Evolutionary conservation across 92 coral and sea anemone genomes (phyloP).

Genomic region (Porites rus): DNA sequence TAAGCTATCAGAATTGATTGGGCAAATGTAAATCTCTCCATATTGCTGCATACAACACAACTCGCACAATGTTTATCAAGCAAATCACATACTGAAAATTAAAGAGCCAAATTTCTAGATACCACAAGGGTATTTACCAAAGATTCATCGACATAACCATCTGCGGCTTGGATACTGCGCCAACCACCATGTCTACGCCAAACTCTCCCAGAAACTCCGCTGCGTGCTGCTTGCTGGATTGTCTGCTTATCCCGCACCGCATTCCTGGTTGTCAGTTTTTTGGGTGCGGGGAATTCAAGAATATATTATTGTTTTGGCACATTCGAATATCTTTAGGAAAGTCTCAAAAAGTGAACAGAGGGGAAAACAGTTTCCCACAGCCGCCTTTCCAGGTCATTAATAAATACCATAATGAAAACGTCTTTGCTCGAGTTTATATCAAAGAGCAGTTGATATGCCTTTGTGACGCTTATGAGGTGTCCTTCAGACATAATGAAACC

Average conservation of each 20-base stretch:
- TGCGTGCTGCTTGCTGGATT: no score
- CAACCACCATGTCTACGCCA: constrained; percentile 59
- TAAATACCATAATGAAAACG: background rate
- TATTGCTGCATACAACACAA: no score
- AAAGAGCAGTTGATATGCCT: background rate
- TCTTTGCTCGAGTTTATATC: background rate
- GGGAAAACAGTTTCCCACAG: constrained; percentile 11
- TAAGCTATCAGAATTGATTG: no score
- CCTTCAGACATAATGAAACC: background rate
- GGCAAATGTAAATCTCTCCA: no score
- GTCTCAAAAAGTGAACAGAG: background rate
- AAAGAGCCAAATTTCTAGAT: no score
- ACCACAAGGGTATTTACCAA: background rate
- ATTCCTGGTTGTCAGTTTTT: constrained; percentile 37
- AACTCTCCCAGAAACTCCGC: no score
- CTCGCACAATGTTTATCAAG: no score
- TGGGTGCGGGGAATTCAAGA: constrained; percentile 45
- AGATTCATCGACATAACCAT: constrained; percentile 50
- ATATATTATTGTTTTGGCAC: background rate
- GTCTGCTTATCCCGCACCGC: no score
- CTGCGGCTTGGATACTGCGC: constrained; percentile 55
- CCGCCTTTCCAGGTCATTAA: background rate
- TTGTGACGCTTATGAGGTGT: background rate
- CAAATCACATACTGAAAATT: no score
- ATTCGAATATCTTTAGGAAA: background rate